Evolutionary conservation across 2,113 vertebrate genomes (phyloP).

Genomic region (Hemibagrus wyckioides): DNA sequence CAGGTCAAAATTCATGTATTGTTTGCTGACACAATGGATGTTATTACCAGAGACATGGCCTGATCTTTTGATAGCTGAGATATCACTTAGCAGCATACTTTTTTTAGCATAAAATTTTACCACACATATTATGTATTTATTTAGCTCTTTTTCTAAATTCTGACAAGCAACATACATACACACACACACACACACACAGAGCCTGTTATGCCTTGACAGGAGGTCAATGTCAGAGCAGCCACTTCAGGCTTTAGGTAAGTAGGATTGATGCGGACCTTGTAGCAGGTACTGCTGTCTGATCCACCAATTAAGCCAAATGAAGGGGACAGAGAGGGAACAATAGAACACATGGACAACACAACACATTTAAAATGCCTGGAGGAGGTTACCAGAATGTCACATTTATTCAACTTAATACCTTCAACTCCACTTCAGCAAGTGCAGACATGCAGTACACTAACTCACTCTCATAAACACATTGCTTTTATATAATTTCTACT

Average conservation of each 20-base stretch:
- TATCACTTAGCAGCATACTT: background rate
- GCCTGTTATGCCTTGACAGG: background rate
- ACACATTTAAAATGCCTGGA: background rate
- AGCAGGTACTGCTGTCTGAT: conserved; percentile 31
- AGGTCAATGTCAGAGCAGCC: conserved; percentile 13
- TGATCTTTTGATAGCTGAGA: background rate
- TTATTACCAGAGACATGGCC: background rate
- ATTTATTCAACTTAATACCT: background rate
- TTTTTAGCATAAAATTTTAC: conserved; percentile 1
- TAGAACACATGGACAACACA: background rate
- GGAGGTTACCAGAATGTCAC: background rate
- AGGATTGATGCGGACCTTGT: conserved; percentile 38
- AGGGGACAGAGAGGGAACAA: background rate
- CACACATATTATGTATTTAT: conserved; percentile 16
- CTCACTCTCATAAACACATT: background rate
- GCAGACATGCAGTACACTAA: background rate
- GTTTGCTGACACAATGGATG: background rate
- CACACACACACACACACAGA: background rate
- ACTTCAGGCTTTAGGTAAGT: conserved; percentile 18
- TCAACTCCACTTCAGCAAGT: background rate
- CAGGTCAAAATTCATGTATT: background rate
- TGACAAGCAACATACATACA: background rate
- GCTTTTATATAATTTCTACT: background rate
- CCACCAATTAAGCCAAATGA: conserved; percentile 27
- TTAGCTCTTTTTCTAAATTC: background rate